Evolutionary conservation across 2,113 vertebrate species (phyloP).

Genomic region (Chroicocephalus ridibundus): DNA sequence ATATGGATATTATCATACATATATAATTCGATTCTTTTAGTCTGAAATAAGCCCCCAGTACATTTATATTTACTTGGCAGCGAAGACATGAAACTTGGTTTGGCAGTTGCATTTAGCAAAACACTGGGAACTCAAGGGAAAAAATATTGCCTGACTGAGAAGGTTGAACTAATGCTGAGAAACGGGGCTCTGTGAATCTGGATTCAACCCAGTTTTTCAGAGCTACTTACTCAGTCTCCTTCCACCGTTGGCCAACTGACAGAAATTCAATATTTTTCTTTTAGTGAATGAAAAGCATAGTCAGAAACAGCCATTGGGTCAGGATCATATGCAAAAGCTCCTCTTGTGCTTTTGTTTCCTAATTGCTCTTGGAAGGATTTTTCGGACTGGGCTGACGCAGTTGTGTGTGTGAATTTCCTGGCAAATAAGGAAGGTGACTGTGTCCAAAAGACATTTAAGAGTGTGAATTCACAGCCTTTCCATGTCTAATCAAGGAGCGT

Average conservation of each 20-base stretch:
- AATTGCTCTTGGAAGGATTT: slow-evolving; percentile 58
- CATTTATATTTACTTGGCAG: slow-evolving; percentile 51
- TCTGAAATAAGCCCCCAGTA: slow-evolving; percentile 6
- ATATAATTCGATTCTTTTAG: slow-evolving; percentile 30
- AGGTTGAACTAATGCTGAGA: slow-evolving; percentile 25
- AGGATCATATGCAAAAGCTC: slow-evolving; percentile 53
- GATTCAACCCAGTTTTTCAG: slow-evolving; percentile 42
- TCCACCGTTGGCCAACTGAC: slow-evolving; percentile 1
- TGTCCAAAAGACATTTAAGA: slow-evolving; percentile 73
- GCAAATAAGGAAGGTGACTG: slow-evolving; percentile 60
- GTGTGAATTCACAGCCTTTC: slow-evolving; percentile 67
- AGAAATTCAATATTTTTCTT: slow-evolving; percentile 57
- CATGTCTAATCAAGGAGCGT: slow-evolving; percentile 69
- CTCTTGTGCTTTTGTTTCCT: slow-evolving; percentile 55
- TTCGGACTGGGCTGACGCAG: slow-evolving; percentile 41
- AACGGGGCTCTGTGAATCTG: slow-evolving; percentile 36
- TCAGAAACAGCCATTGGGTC: slow-evolving; percentile 38
- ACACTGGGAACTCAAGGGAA: slow-evolving; percentile 12
- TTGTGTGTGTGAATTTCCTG: slow-evolving; percentile 72
- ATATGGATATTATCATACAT: neutral
- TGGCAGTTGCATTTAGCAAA: slow-evolving; percentile 57
- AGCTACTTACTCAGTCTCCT: neutral
- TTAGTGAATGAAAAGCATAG: slow-evolving; percentile 51
- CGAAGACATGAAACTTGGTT: slow-evolving; percentile 30
- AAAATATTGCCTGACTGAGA: neutral